Percentiles rank a stretch among this genome's conserved stretches.
Conservation (phyloP, 2,888 invertebrate species). For the Agrenia bidenticulata region DNA sequence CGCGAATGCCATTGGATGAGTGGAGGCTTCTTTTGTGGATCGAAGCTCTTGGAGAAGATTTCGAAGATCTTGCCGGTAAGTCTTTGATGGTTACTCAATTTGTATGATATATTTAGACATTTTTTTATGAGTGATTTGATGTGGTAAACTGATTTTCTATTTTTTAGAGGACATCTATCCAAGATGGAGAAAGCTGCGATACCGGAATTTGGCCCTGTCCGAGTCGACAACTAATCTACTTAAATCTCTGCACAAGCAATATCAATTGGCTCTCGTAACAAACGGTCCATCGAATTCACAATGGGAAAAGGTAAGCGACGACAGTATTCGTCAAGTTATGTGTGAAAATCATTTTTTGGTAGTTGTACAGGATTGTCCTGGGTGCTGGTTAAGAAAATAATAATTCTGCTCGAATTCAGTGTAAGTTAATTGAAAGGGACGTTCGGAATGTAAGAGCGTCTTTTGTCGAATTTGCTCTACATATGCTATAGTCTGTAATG, state of each 20-base stretch:
- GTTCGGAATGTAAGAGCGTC: constrained; percentile 1
- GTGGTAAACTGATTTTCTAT: background rate
- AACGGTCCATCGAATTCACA: constrained; percentile 84
- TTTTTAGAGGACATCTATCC: constrained; percentile 66
- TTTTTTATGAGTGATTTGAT: background rate
- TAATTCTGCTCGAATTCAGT: constrained; percentile 9
- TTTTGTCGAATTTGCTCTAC: background rate
- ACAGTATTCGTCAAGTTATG: constrained; percentile 2
- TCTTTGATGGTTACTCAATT: constrained; percentile 35
- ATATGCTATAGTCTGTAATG: background rate
- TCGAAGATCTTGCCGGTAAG: constrained; percentile 69
- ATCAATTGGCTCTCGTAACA: constrained; percentile 71
- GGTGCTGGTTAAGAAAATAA: constrained; percentile 21
- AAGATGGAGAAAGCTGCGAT: constrained; percentile 77
- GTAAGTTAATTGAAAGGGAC: constrained; percentile 16
- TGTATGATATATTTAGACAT: background rate
- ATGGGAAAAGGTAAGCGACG: constrained; percentile 75
- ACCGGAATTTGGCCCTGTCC: constrained; percentile 70
- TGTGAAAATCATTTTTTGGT: constrained; percentile 21
- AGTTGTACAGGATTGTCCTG: constrained; percentile 17
- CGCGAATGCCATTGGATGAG: constrained; percentile 68
- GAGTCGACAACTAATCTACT: constrained; percentile 71
- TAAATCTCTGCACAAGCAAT: constrained; percentile 67
- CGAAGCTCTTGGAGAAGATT: constrained; percentile 72
- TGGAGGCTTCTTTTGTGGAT: constrained; percentile 79